These are phyloP conservation scores for Sapajus apella DNA, from an alignment of 2,113 vertebrate genomes.

Conservation along the genomic window DNA sequence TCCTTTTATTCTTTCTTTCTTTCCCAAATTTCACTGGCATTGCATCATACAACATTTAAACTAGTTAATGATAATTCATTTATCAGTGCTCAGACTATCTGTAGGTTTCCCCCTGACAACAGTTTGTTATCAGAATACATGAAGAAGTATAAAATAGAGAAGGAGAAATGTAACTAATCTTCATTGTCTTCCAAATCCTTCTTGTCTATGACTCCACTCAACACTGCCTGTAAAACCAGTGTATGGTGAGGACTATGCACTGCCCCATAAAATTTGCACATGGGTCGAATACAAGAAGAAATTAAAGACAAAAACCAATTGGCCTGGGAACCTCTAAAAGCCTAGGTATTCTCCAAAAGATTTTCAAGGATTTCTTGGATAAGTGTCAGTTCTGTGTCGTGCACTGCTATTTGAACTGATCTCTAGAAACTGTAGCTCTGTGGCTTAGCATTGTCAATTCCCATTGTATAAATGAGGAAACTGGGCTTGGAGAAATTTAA, in stretches of 20 bases:
- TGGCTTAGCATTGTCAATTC: fast-evolving
- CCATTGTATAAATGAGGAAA: neutral
- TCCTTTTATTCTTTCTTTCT: neutral
- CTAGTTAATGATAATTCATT: neutral
- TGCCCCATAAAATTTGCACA: neutral
- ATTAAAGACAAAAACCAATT: neutral
- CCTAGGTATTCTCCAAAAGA: neutral
- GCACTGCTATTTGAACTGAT: neutral
- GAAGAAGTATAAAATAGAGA: neutral
- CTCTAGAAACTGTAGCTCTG: neutral
- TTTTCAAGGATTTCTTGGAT: neutral
- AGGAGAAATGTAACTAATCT: neutral
- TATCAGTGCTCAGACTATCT: neutral
- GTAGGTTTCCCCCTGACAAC: neutral
- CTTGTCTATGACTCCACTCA: too few relatives aligned
- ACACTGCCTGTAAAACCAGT: neutral
- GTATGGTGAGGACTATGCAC: neutral
- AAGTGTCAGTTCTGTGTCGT: neutral
- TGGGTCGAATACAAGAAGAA: neutral
- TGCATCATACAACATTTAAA: neutral
- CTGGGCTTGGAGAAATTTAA: neutral
- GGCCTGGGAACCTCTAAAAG: neutral
- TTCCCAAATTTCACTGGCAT: neutral
- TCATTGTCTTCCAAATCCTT: neutral
- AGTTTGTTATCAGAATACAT: neutral